Conservation (phyloP, 35 echinoderm and acorn worm species). For the Apostichopus californicus region DNA sequence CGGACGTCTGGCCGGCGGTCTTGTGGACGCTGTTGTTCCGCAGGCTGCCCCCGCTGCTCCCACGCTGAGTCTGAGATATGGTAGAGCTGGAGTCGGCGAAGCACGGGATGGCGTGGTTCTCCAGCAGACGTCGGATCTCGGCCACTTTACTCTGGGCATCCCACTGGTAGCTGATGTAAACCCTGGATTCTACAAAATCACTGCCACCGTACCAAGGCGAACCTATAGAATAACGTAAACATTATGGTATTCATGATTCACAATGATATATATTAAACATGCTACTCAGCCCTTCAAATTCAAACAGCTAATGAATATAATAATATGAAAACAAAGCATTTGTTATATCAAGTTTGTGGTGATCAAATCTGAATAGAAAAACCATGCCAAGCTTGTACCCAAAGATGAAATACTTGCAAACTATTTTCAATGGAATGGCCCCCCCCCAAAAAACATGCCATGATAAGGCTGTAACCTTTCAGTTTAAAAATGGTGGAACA, state of each 20-base stretch:
- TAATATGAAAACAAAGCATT: background rate
- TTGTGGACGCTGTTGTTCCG: background rate
- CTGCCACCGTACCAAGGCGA: conserved; percentile 31
- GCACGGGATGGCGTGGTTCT: conserved; percentile 87
- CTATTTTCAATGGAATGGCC: no score
- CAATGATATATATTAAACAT: no score
- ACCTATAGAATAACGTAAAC: conserved; percentile 8
- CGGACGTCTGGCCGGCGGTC: background rate
- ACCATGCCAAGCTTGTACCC: no score
- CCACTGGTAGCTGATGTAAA: conserved; percentile 99
- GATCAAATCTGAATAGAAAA: no score
- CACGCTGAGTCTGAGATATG: conserved; percentile 70
- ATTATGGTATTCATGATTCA: background rate
- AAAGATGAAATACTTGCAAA: no score
- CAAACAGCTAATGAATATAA: background rate
- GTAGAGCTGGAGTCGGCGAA: conserved; percentile 91
- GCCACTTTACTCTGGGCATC: conserved; percentile 96
- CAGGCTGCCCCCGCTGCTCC: conserved; percentile 62
- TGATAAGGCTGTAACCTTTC: no score
- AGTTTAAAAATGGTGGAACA: no score
- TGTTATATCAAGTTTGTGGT: no score
- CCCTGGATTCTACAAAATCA: conserved; percentile 59
- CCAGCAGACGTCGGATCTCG: conserved; percentile 87
- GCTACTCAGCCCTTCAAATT: no score
- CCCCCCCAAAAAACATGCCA: no score